phyloP scores from a whole-genome alignment of 2,888 invertebrate genomes.

The Drosophila affinis region DNA sequence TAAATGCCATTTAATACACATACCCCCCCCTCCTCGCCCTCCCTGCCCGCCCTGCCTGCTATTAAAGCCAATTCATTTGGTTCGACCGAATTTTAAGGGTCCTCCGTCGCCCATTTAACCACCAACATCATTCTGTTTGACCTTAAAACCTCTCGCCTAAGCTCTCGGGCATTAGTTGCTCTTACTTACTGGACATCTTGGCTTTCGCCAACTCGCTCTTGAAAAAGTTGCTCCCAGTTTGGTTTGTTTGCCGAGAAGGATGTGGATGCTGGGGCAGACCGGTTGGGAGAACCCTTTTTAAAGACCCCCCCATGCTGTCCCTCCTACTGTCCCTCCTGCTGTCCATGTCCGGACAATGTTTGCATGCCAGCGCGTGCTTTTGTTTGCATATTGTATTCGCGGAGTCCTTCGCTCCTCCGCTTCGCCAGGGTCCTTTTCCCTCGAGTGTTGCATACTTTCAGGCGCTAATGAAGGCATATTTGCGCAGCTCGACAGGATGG shows the following conservation, averaged over 20 bases:
- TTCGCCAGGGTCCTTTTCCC: not conserved
- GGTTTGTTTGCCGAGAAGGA: not conserved
- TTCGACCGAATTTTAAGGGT: not conserved
- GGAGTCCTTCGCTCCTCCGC: slow-evolving; percentile 2
- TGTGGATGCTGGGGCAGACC: slow-evolving; percentile 30
- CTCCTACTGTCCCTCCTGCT: too few relatives aligned
- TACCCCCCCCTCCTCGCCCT: too few relatives aligned
- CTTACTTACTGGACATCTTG: slow-evolving; percentile 18
- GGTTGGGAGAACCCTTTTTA: not conserved
- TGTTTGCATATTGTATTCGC: slow-evolving; percentile 67
- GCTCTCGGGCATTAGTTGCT: not conserved
- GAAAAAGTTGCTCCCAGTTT: slow-evolving; percentile 3
- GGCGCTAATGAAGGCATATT: slow-evolving; percentile 72
- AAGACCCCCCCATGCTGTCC: too few relatives aligned
- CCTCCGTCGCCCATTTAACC: not conserved
- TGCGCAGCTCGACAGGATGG: slow-evolving; percentile 21
- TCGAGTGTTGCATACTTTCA: slow-evolving; percentile 62
- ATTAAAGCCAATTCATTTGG: not conserved
- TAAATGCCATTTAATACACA: too few relatives aligned
- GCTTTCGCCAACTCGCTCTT: not conserved
- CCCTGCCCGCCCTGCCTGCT: too few relatives aligned
- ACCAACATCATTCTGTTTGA: not conserved
- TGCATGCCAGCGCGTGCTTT: slow-evolving; percentile 57
- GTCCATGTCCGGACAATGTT: slow-evolving; percentile 4
- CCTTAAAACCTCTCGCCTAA: not conserved